Percentiles rank a stretch among this genome's conserved stretches.
Conservation (phyloP, 2,113 vertebrate genomes). For the Pachypanchax playfairii region DNA sequence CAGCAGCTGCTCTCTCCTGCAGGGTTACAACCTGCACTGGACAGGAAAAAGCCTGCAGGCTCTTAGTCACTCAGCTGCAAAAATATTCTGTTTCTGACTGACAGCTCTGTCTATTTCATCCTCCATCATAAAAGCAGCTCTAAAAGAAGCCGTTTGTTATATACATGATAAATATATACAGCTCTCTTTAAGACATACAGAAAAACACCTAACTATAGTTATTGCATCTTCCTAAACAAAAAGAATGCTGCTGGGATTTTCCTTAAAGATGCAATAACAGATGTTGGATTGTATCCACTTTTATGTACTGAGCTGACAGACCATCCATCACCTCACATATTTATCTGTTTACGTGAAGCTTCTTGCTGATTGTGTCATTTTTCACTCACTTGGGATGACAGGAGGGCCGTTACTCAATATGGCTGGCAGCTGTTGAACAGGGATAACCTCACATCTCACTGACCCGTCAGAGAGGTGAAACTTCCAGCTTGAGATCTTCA, state of each 20-base stretch:
- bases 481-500: slow-evolving; percentile 61
- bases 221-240: too few relatives aligned
- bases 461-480: slow-evolving; percentile 58
- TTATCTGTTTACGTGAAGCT: slow-evolving; percentile 21
- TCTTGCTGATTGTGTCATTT: slow-evolving; percentile 48
- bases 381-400: slow-evolving; percentile 43
- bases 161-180: too few relatives aligned
- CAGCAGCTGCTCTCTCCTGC: slow-evolving; percentile 35
- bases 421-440: slow-evolving; percentile 56
- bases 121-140: slow-evolving; percentile 17
- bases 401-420: slow-evolving; percentile 64
- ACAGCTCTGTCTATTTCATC: neutral
- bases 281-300: slow-evolving; percentile 9
- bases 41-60: slow-evolving; percentile 53
- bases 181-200: too few relatives aligned
- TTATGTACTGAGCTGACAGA: slow-evolving; percentile 5
- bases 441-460: slow-evolving; percentile 44
- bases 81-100: slow-evolving; percentile 23
- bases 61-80: slow-evolving; percentile 16
- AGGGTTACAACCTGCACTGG: slow-evolving; percentile 56
- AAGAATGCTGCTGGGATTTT: neutral
- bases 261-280: slow-evolving; percentile 6
- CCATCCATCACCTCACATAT: slow-evolving; percentile 7
- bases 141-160: slow-evolving; percentile 11
- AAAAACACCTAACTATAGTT: too few relatives aligned